phyloP scores from a whole-genome alignment of 1,140 invertebrate species.

The Arctopsyche grandis region DNA sequence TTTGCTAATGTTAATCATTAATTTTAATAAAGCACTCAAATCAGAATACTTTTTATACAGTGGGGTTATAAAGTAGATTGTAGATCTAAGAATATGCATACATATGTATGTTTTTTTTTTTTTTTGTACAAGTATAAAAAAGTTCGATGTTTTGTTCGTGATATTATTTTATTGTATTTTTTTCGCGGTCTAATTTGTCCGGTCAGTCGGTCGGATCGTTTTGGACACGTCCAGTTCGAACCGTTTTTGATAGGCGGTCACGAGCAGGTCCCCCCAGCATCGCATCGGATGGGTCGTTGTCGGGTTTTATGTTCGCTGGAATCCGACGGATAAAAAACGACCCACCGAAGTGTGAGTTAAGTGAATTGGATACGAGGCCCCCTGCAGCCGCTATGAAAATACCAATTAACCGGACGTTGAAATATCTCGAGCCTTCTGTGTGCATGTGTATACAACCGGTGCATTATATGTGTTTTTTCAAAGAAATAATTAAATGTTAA shows the following conservation, averaged over 20 bases:
- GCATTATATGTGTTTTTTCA: neutral
- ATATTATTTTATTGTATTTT: too few species aligned
- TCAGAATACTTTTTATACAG: too few species aligned
- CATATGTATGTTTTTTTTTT: too few species aligned
- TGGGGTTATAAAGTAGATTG: too few species aligned
- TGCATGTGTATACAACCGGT: neutral
- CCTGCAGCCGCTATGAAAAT: slow-evolving; percentile 51
- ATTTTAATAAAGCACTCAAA: too few species aligned
- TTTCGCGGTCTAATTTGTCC: neutral
- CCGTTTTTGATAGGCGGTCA: slow-evolving; percentile 10
- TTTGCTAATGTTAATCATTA: too few species aligned
- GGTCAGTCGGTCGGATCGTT: neutral
- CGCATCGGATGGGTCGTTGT: slow-evolving; percentile 21
- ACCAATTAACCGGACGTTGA: slow-evolving; percentile 54
- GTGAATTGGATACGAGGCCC: slow-evolving; percentile 51
- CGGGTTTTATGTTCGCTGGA: slow-evolving; percentile 31
- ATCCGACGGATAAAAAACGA: slow-evolving; percentile 37
- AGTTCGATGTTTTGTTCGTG: too few species aligned
- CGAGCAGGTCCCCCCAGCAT: neutral
- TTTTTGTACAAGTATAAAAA: too few species aligned
- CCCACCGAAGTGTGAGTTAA: slow-evolving; percentile 51
- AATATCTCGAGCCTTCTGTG: slow-evolving; percentile 53
- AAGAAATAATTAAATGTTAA: too few species aligned
- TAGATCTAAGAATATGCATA: too few species aligned
- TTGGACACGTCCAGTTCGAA: slow-evolving; percentile 3